phyloP scores from a whole-genome alignment of 2,888 invertebrate genomes.

The Imbricaverruca yamaguchii region DNA sequence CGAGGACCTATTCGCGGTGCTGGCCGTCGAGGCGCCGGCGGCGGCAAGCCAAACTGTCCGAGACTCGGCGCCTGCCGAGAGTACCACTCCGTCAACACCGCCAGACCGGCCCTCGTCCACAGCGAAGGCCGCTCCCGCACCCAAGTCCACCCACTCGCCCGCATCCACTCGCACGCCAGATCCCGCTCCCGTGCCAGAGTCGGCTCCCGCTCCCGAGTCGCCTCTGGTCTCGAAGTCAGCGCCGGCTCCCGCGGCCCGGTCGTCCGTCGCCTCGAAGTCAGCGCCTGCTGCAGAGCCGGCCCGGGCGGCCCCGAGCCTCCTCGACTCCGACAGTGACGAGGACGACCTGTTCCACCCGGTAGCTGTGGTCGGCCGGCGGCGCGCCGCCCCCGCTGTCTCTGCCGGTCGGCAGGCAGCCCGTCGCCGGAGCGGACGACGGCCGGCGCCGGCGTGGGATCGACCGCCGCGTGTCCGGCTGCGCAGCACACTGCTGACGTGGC shows the following conservation, averaged over 20 bases:
- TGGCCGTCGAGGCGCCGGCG: neutral
- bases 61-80: no score
- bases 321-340: constrained; percentile 3
- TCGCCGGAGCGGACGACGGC: no score
- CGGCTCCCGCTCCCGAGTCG: neutral
- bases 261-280: neutral
- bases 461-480: no score
- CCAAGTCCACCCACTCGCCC: neutral
- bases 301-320: constrained; percentile 45
- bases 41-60: neutral
- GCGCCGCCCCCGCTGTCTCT: neutral
- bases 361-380: neutral
- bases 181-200: neutral
- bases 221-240: neutral
- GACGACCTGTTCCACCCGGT: constrained; percentile 1
- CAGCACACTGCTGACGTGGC: no score
- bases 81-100: neutral
- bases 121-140: neutral
- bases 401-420: neutral
- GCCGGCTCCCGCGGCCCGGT: neutral
- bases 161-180: neutral
- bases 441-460: no score
- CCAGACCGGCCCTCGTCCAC: neutral
- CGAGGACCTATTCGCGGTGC: constrained; percentile 1
- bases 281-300: neutral